Conservation (phyloP, 2,888 invertebrate species). For the Busseola fusca region DNA sequence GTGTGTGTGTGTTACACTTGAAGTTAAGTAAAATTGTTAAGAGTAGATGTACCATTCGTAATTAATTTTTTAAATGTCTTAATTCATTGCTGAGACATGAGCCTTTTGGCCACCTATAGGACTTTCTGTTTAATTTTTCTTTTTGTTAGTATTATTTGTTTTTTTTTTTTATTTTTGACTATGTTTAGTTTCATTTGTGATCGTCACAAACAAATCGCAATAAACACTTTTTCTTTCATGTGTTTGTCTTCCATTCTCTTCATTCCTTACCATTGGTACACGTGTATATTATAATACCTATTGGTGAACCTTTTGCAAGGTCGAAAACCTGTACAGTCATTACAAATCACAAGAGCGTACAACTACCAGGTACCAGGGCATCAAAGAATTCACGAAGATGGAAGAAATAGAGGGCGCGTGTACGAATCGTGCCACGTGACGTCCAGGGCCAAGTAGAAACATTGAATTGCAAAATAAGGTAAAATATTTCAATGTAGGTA, state of each 20-base stretch:
- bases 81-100: too few species aligned
- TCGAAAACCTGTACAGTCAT: background rate
- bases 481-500: slow-evolving; percentile 9
- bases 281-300: background rate
- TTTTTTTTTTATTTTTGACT: too few species aligned
- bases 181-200: too few species aligned
- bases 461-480: background rate
- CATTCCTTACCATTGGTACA: background rate
- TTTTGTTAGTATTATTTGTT: too few species aligned
- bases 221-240: too few species aligned
- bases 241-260: background rate
- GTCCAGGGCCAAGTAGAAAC: background rate
- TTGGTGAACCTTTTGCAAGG: background rate
- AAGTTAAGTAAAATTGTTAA: background rate
- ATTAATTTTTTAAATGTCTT: too few species aligned
- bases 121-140: too few species aligned
- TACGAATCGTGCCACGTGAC: background rate
- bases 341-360: background rate
- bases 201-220: too few species aligned
- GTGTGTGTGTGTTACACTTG: too few species aligned
- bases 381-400: slow-evolving; percentile 6
- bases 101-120: too few species aligned
- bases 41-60: background rate
- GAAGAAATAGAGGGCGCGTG: background rate
- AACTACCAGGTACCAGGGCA: slow-evolving; percentile 2